These are phyloP conservation scores for Scopus umbretta DNA, from an alignment of 2,113 vertebrate genomes.

Conservation along the genomic window DNA sequence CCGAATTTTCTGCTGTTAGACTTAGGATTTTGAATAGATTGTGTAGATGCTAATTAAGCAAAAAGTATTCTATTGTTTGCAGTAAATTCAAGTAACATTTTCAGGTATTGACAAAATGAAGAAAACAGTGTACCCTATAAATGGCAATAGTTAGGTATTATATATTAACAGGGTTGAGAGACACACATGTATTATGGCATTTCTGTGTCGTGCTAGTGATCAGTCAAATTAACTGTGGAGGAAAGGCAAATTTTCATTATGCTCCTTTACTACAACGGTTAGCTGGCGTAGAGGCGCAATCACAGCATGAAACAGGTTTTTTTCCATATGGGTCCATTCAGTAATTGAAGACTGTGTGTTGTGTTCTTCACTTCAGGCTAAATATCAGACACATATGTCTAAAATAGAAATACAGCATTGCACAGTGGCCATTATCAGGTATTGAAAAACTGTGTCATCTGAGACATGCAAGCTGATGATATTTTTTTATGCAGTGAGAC, in stretches of 20 bases:
- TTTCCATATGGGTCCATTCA: not conserved
- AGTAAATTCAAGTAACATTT: not conserved
- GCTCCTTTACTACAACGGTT: not conserved
- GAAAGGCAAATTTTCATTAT: not conserved
- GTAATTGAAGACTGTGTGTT: not conserved
- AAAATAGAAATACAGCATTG: not conserved
- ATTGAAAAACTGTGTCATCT: not conserved
- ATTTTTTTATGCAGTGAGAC: not conserved
- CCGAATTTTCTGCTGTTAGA: not conserved
- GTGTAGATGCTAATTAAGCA: not conserved
- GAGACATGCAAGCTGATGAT: not conserved
- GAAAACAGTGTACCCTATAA: not conserved
- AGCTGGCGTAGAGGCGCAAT: not conserved
- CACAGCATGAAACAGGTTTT: not conserved
- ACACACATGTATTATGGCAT: accelerated
- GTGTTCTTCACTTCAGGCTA: not conserved
- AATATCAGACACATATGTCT: not conserved
- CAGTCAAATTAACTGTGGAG: not conserved
- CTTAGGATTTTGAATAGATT: not conserved
- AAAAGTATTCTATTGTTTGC: not conserved
- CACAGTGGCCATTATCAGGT: not conserved
- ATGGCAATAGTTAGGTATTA: not conserved
- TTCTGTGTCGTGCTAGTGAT: not conserved
- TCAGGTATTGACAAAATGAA: not conserved
- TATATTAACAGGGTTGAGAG: not conserved